Percentiles rank a stretch among this genome's conserved stretches.
phyloP scores from a whole-genome alignment of 2,888 invertebrate species.

The Bruchidius siliquastri region DNA sequence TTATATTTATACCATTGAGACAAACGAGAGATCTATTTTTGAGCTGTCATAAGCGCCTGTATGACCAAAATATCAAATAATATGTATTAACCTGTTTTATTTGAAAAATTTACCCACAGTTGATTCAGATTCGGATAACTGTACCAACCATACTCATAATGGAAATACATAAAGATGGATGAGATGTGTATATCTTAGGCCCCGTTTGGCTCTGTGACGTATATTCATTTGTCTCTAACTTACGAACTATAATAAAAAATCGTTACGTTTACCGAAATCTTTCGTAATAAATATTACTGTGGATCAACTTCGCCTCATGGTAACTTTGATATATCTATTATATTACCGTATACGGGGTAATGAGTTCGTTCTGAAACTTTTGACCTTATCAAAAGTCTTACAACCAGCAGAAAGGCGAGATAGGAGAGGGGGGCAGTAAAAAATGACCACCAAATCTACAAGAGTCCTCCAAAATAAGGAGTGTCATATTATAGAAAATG shows the following conservation, averaged over 20 bases:
- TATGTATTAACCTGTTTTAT: too few relatives aligned
- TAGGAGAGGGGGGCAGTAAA: too few relatives aligned
- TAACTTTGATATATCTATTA: neutral
- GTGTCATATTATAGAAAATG: too few relatives aligned
- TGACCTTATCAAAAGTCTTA: too few relatives aligned
- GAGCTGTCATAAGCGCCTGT: neutral
- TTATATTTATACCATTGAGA: neutral
- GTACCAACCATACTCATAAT: neutral
- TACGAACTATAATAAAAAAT: slow-evolving; percentile 46
- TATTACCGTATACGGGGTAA: slow-evolving; percentile 1
- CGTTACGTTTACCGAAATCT: slow-evolving; percentile 41
- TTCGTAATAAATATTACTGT: slow-evolving; percentile 36
- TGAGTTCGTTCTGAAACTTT: too few relatives aligned
- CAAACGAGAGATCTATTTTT: neutral
- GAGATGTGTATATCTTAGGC: neutral
- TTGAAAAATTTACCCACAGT: too few relatives aligned
- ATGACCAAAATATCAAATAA: neutral
- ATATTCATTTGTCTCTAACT: slow-evolving; percentile 27
- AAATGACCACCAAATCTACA: too few relatives aligned
- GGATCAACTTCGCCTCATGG: slow-evolving; percentile 24
- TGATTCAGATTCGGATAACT: neutral
- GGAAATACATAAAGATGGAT: neutral
- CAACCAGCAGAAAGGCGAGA: too few relatives aligned
- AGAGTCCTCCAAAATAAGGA: too few relatives aligned
- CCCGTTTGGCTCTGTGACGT: neutral